Conservation (phyloP, 1,140 invertebrate species). For the Luehdorfia chinensis region DNA sequence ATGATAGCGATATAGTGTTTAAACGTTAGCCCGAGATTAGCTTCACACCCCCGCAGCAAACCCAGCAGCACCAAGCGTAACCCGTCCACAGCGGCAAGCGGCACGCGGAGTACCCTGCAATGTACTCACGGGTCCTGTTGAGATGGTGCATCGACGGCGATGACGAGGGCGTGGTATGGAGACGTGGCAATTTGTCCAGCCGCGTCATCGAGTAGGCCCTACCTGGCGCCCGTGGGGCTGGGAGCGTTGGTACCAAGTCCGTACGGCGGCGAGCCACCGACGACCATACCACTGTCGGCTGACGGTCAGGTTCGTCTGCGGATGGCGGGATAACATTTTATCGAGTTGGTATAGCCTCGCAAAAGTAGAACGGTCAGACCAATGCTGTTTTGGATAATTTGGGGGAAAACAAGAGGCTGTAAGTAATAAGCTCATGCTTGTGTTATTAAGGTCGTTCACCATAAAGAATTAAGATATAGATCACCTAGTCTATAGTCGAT, state of each 20-base stretch:
- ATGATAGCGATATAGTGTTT: no score
- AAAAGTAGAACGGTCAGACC: no score
- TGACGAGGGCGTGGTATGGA: conserved; percentile 59
- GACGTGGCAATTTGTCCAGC: conserved; percentile 89
- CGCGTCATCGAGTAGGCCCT: conserved; percentile 95
- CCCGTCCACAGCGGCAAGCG: not conserved
- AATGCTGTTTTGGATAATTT: no score
- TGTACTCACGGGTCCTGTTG: conserved; percentile 56
- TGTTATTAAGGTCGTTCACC: no score
- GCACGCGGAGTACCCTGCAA: conserved; percentile 9
- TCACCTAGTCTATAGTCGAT: no score
- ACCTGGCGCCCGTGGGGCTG: conserved; percentile 86
- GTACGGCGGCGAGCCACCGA: conserved; percentile 90
- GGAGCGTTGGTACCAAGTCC: conserved; percentile 93
- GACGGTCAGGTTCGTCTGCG: conserved; percentile 77
- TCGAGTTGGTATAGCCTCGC: no score
- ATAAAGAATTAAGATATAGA: no score
- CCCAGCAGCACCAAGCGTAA: not conserved
- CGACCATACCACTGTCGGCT: conserved; percentile 78
- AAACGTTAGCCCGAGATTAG: no score
- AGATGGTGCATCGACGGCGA: conserved; percentile 68
- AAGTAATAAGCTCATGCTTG: no score
- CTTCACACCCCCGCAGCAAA: no score
- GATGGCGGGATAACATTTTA: conserved; percentile 14
- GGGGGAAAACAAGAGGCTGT: no score